Evolutionary conservation across 2,888 invertebrate genomes (phyloP).

Genomic region (Cheiracanthium punctorium): DNA sequence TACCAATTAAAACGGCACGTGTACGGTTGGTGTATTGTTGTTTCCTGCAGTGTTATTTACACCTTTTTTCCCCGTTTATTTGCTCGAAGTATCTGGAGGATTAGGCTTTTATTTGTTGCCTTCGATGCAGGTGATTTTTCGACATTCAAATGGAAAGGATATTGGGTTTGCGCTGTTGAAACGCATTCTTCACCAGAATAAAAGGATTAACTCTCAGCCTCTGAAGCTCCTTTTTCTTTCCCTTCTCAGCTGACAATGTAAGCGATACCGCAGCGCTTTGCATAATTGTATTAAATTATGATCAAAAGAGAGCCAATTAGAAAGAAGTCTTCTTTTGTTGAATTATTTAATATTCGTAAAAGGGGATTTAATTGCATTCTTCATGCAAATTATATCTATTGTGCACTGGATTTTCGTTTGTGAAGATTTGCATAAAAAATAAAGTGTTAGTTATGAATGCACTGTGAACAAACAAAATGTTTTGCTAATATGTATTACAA

Average conservation of each 20-base stretch:
- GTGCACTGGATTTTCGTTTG: neutral
- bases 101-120: conserved; percentile 9
- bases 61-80: neutral
- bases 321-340: neutral
- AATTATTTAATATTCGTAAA: neutral
- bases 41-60: neutral
- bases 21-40: neutral
- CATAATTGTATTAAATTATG: conserved; percentile 7
- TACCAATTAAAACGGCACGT: conserved; percentile 36
- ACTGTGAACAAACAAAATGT: neutral
- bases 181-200: neutral
- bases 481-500: too few species aligned
- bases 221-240: neutral
- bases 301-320: conserved; percentile 9
- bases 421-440: neutral
- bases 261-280: neutral
- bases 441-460: neutral
- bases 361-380: neutral
- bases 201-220: neutral
- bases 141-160: neutral
- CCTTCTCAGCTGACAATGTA: neutral
- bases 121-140: neutral
- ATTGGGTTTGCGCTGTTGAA: neutral
- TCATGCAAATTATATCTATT: conserved; percentile 8
- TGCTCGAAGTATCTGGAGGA: neutral